Base-by-base conservation (phyloP, 2,888 invertebrate genomes). In the Cantharis flavilabris region DNA sequence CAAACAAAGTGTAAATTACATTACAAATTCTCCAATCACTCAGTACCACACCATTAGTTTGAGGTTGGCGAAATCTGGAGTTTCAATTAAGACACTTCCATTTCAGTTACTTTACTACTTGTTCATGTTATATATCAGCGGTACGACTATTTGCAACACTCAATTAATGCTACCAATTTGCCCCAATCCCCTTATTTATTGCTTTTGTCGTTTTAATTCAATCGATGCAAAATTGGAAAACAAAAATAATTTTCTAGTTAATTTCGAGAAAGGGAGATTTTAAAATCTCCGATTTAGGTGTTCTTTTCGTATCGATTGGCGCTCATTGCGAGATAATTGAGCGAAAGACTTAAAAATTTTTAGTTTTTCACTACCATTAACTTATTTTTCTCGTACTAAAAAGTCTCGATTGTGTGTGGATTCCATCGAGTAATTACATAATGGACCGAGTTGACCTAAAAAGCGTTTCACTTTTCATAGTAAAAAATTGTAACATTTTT, bases 31-130 rank as follows among this genome's bases (percentile, higher is more conserved):
- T 64, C 62, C 76, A 62, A 76, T 76, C 76, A 64, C 71, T 76
- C 73, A 76, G 73, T 67, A 73, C 20, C 64, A 26, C 26, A 33
- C 73, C 73, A 71, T 76, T 76, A 76, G 73, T 73, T 73, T 67
- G 69, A 62, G 73, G 67, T 30, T 76, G 67, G 67, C 70, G 76
- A 73, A 76, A 73, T 76, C 70, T 64, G 28, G 67, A 73, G 76
- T 76, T 76, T 76, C 76, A 76, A 76, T 76, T 76, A 76, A 76
- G 76, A 76, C 72, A 73, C 71, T 76, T 73, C 76, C 49, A 73
- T 70, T 76, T 73, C 62, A 76, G 76, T 75, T 75, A 75, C 76
- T 23, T 70, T 71, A 62, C 62, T 71, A 63, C 70, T 73, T 70
- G 72, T 72, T 76, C 76, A 23, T 76, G 76, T 76, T 76, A 76